These are phyloP conservation scores for Saturnia japonica DNA, from an alignment of 2,888 invertebrate genomes.

Conservation along the genomic window DNA sequence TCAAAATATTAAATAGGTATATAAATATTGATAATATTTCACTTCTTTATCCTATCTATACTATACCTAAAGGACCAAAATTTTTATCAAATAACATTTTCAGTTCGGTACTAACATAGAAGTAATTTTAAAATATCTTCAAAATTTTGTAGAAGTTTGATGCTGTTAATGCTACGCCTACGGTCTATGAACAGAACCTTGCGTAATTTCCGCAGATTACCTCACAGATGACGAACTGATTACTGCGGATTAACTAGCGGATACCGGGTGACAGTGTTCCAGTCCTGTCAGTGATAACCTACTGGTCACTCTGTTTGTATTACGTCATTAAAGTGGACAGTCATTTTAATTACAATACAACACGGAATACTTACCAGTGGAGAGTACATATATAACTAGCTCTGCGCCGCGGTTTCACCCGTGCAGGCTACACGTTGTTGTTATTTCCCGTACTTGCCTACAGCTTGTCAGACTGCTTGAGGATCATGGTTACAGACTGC, in stretches of 20 bases:
- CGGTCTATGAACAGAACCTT: neutral
- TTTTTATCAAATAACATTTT: no score
- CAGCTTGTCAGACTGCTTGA: no score
- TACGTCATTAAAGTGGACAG: neutral
- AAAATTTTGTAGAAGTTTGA: neutral
- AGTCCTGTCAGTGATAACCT: conserved; percentile 12
- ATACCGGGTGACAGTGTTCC: conserved; percentile 6
- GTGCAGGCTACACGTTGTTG: no score
- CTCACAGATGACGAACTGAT: conserved; percentile 16
- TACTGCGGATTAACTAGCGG: conserved; percentile 17
- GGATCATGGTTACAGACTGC: no score
- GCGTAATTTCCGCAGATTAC: conserved; percentile 24
- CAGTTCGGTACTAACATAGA: neutral
- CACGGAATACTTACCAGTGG: neutral
- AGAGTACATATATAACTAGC: neutral
- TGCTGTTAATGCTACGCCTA: neutral
- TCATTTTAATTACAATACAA: neutral
- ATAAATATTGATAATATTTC: no score
- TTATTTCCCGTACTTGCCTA: neutral
- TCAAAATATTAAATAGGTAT: no score
- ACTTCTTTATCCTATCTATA: no score
- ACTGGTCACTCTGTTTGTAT: conserved; percentile 7
- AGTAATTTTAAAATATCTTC: neutral
- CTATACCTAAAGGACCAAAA: no score
- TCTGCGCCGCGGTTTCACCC: no score